phyloP scores from a whole-genome alignment of 2,113 vertebrate genomes.

The Macroglossus sobrinus region DNA sequence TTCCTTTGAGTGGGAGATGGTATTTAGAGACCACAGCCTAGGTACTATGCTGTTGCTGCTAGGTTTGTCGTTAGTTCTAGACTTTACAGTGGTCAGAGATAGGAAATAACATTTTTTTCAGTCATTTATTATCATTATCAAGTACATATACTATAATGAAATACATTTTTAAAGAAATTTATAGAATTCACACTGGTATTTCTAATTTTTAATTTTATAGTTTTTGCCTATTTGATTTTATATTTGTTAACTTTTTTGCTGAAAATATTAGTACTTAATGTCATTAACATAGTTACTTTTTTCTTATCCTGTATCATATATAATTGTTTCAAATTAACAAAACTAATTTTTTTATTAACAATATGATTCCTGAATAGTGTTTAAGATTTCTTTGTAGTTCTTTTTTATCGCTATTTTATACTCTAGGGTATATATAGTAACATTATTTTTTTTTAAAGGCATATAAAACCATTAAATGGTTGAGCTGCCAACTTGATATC shows the following conservation, averaged over 20 bases:
- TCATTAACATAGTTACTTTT: neutral
- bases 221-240: neutral
- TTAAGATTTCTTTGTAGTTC: neutral
- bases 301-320: neutral
- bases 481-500: neutral
- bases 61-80: neutral
- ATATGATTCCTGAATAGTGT: neutral
- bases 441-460: neutral
- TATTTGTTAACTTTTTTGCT: slow-evolving; percentile 26
- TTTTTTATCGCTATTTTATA: neutral
- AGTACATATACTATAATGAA: neutral
- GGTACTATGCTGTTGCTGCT: neutral
- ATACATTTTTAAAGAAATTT: neutral
- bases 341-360: neutral
- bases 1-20: neutral
- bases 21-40: neutral
- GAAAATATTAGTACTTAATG: neutral
- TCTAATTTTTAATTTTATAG: neutral
- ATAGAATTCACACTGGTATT: neutral
- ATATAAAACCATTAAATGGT: neutral
- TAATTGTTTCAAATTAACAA: neutral
- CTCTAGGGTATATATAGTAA: neutral
- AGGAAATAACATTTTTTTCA: neutral
- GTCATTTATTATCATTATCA: no score
- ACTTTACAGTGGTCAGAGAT: neutral